Evolutionary conservation across 2,888 invertebrate genomes (phyloP).

Genomic region (Trichogramma dendrolimi): DNA sequence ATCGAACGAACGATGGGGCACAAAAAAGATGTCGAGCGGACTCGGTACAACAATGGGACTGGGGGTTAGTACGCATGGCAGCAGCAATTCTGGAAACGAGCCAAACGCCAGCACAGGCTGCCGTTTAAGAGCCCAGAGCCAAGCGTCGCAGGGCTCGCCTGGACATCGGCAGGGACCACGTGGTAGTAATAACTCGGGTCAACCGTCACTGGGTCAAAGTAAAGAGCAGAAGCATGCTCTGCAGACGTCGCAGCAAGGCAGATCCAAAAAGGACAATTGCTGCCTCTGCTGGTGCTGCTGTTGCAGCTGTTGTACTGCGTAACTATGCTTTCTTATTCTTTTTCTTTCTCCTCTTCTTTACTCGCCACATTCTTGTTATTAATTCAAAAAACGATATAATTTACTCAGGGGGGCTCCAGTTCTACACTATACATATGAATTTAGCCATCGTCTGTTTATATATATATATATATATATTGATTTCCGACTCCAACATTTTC

Average conservation of each 20-base stretch:
- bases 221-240: constrained; percentile 33
- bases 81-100: constrained; percentile 35
- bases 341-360: constrained; percentile 33
- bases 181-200: constrained; percentile 30
- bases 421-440: neutral
- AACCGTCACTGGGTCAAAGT: constrained; percentile 33
- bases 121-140: constrained; percentile 47
- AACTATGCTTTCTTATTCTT: too few species aligned
- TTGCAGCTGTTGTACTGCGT: constrained; percentile 56
- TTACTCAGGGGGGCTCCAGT: neutral
- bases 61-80: constrained; percentile 48
- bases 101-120: constrained; percentile 37
- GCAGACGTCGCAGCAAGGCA: constrained; percentile 46
- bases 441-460: neutral
- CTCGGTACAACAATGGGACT: constrained; percentile 50
- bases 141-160: constrained; percentile 40
- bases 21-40: constrained; percentile 48
- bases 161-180: constrained; percentile 40
- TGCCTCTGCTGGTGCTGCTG: constrained; percentile 64
- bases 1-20: too few species aligned
- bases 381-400: neutral
- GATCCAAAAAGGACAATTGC: constrained; percentile 59
- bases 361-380: neutral
- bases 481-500: constrained; percentile 20
- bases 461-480: neutral